phyloP scores from a whole-genome alignment of 2,113 vertebrate genomes.

The Leptobrachium leishanense region DNA sequence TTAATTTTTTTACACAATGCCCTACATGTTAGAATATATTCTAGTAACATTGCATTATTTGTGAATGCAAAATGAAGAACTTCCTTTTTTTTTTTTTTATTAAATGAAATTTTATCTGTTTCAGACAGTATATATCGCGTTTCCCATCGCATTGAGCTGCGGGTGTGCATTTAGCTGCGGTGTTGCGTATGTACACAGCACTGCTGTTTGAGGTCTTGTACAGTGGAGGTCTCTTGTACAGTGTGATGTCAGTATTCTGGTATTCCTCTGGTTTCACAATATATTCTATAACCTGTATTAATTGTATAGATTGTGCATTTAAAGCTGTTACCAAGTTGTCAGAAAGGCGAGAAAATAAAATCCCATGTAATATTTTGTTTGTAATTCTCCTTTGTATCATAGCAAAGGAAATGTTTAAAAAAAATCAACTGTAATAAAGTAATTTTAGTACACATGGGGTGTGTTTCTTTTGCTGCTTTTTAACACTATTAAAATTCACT shows the following conservation, averaged over 20 bases:
- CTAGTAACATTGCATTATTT: neutral
- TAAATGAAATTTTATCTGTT: constrained; percentile 1
- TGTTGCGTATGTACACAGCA: constrained; percentile 65
- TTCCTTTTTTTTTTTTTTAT: neutral
- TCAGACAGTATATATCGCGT: neutral
- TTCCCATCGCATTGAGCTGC: constrained; percentile 53
- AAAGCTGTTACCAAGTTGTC: constrained; percentile 93
- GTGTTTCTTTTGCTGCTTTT: constrained; percentile 52
- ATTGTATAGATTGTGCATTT: constrained; percentile 98
- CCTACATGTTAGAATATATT: neutral
- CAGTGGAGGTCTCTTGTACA: constrained; percentile 88
- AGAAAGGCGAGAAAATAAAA: constrained; percentile 80
- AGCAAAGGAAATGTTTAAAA: constrained; percentile 93
- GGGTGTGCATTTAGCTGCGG: constrained; percentile 72
- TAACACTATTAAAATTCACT: too few relatives aligned
- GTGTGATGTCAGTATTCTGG: constrained; percentile 94
- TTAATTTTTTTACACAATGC: neutral
- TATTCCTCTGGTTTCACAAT: constrained; percentile 86
- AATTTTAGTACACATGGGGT: constrained; percentile 91
- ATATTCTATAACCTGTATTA: constrained; percentile 98
- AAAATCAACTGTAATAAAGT: constrained; percentile 99
- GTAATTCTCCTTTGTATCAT: constrained; percentile 96
- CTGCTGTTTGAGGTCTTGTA: constrained; percentile 82
- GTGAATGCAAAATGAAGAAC: neutral
- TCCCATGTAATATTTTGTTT: constrained; percentile 98